phyloP scores from a whole-genome alignment of 2,888 invertebrate genomes.

The Himalopsyche tibetana region DNA sequence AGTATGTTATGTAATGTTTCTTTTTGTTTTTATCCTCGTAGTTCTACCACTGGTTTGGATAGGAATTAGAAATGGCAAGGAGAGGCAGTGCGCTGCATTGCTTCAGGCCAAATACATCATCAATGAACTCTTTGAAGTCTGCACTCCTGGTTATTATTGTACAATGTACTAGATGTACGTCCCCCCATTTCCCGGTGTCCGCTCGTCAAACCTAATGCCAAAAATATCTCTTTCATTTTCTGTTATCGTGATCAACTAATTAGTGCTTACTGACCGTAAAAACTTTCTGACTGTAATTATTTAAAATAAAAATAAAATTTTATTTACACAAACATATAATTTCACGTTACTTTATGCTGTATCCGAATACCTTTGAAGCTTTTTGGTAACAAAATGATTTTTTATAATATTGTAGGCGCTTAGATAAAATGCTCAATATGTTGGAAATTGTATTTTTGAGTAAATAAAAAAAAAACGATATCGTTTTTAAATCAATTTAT shows the following conservation, averaged over 20 bases:
- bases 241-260: neutral
- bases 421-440: no score
- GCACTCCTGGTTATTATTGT: constrained; percentile 20
- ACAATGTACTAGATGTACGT: neutral
- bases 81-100: constrained; percentile 16
- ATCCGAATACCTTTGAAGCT: no score
- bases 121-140: constrained; percentile 30
- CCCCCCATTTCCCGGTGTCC: neutral
- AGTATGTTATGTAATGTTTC: no score
- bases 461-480: no score
- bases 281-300: neutral
- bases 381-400: no score
- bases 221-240: neutral
- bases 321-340: no score
- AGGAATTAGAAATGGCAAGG: constrained; percentile 26
- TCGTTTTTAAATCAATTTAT: no score
- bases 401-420: no score
- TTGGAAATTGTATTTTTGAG: no score
- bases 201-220: constrained; percentile 6
- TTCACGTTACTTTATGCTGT: no score
- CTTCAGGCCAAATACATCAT: constrained; percentile 24
- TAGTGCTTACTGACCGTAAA: neutral
- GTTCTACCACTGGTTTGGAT: neutral
- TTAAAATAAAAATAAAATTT: no score
- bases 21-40: neutral